Base-by-base conservation (phyloP, 2,797 vertebrate genomes). In the Myotis daubentonii region DNA sequence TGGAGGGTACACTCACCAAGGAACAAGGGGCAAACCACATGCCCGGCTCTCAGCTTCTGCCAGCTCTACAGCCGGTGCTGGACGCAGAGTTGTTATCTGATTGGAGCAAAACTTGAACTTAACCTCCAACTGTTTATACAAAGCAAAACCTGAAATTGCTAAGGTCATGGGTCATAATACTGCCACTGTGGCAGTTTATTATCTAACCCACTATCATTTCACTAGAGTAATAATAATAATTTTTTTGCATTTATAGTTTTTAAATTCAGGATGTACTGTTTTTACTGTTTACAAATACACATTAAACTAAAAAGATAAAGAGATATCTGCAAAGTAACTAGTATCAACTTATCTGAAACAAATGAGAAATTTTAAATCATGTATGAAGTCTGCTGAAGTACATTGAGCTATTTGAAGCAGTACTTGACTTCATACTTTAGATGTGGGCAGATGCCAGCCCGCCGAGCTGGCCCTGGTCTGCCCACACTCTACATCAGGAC, bases 331-430 rank as follows among this genome's bases (percentile, higher is more conserved):
- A 41, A 10, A n/a, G 41, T 65, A 41, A 72, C 74, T 53, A 72
- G 28, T 6, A 74, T 33, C 41, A 33, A 55, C 33, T 84, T n/a
- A 84, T 62, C 28, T 51, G 22, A 93, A 94, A 75, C 65, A 72
- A 87, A 11, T n/a, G 62, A 85, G 68, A 92, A 85, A 79, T 60
- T 57, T 78, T 41, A 68, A 47, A 85, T n/a, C 82, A 84, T 6
- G 3, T 15, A 23, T 12, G 20, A 62, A 87, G 33, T 65, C 47
- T 41, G 57, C 2, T 89, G 23, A 76, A 38, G 41, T 8, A 6
- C 65, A 51, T 8, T 25, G 7, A 33, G 17, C 20, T 55, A 22
- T 55, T 70, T 36, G 25, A 80, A 80, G 41, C n/a, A 81, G 7
- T 5, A 36, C 70, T 68, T 85, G 8, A 10, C 60, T 74, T 88